These are phyloP conservation scores for Gila robusta DNA, from an alignment of 2,797 vertebrate genomes.

Conservation along the genomic window DNA sequence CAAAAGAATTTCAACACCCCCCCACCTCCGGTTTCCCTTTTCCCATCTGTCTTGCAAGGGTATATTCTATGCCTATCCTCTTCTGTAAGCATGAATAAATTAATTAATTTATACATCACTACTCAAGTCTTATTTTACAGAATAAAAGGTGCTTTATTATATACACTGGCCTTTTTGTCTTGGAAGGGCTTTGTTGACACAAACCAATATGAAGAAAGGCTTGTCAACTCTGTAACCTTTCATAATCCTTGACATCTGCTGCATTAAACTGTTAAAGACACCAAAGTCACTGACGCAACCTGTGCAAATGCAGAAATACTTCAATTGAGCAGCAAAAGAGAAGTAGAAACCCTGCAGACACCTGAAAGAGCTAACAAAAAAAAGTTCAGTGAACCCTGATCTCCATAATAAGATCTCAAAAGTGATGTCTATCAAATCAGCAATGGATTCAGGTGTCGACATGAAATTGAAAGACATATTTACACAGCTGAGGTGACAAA, in stretches of 20 bases:
- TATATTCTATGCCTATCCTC: background rate
- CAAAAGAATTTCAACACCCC: background rate
- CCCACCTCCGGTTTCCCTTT: background rate
- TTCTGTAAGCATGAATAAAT: background rate
- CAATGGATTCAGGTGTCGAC: background rate
- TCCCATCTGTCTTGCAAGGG: no score
- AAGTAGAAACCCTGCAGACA: background rate
- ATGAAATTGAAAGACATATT: background rate
- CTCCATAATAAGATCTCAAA: background rate
- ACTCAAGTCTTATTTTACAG: background rate
- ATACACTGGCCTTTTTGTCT: background rate
- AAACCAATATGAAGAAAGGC: background rate
- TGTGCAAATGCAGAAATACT: background rate
- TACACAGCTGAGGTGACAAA: background rate
- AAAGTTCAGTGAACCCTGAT: background rate
- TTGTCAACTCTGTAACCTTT: background rate
- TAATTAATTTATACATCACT: background rate
- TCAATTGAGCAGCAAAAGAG: background rate
- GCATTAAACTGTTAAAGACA: background rate
- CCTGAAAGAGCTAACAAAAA: background rate
- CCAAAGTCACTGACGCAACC: background rate
- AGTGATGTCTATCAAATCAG: background rate
- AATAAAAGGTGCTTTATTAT: background rate
- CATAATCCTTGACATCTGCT: background rate
- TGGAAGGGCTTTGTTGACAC: background rate